A percentile compares a stretch with the other conserved stretches of the same genome.
These are phyloP conservation scores for Solen grandis DNA, from an alignment of 1,140 invertebrate species.

Conservation along the genomic window DNA sequence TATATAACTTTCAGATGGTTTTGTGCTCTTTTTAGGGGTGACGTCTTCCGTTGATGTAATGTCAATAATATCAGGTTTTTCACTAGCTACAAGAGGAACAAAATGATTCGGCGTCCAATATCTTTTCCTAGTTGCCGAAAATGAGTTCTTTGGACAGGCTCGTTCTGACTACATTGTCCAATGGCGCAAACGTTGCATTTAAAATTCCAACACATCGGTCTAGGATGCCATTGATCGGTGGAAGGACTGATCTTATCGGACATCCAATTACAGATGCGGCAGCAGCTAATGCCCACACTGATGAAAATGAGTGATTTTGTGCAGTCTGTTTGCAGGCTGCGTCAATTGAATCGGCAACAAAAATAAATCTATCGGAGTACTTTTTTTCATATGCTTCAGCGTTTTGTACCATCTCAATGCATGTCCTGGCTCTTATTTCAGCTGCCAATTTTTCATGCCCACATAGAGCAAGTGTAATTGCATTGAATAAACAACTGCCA, in stretches of 20 bases:
- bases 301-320: background rate
- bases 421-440: slow-evolving; percentile 55
- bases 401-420: slow-evolving; percentile 48
- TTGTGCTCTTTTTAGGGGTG: too few relatives aligned
- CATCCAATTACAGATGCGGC: background rate
- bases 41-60: too few relatives aligned
- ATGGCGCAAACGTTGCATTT: background rate
- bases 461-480: slow-evolving; percentile 46
- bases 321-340: background rate
- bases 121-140: background rate
- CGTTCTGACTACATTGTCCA: background rate
- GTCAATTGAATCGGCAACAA: slow-evolving; percentile 51
- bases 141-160: background rate
- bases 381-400: slow-evolving; percentile 67
- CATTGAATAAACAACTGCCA: slow-evolving; percentile 57
- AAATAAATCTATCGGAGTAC: slow-evolving; percentile 74
- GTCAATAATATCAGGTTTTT: too few relatives aligned
- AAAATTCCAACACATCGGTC: background rate
- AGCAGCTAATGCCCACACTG: background rate
- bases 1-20: too few relatives aligned
- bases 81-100: too few relatives aligned
- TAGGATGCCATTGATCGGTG: background rate
- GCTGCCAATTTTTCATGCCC: slow-evolving; percentile 34
- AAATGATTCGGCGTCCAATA: background rate
- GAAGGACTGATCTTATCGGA: background rate